phyloP scores from a whole-genome alignment of 1,140 invertebrate genomes.

The Drosophila persimilis region DNA sequence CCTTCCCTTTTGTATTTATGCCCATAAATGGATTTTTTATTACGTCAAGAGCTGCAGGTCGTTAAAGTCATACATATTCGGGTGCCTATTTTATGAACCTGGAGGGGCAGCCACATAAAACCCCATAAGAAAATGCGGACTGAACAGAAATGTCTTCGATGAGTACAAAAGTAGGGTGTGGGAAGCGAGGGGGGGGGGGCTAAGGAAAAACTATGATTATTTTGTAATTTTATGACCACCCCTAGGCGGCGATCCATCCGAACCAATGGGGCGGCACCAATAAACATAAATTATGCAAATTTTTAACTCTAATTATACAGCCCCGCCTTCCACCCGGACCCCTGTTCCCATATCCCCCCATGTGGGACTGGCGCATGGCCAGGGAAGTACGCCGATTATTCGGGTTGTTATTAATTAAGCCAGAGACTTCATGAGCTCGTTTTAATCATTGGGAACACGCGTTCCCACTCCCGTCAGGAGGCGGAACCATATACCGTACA shows the following conservation, averaged over 20 bases:
- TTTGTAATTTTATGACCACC: conserved; percentile 60
- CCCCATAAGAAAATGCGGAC: conserved; percentile 48
- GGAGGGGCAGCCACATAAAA: conserved; percentile 34
- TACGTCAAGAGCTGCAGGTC: conserved; percentile 60
- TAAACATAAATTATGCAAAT: conserved; percentile 80
- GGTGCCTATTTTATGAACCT: conserved; percentile 48
- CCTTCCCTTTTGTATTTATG: conserved; percentile 44
- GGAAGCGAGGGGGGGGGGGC: neutral
- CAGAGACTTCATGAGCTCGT: conserved; percentile 57
- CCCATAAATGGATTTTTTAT: conserved; percentile 60
- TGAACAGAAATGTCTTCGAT: conserved; percentile 34
- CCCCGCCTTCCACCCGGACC: too few species aligned
- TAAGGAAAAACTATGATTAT: conserved; percentile 50
- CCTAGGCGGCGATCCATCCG: conserved; percentile 18
- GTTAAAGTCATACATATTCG: conserved; percentile 63
- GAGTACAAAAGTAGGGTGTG: conserved; percentile 6
- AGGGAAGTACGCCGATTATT: conserved; percentile 27
- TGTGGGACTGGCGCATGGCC: conserved; percentile 1
- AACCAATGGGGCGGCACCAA: conserved; percentile 59
- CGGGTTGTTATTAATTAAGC: conserved; percentile 75
- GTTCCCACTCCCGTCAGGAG: conserved; percentile 21
- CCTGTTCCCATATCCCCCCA: conserved; percentile 7
- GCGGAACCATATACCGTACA: neutral
- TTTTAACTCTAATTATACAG: conserved; percentile 70
- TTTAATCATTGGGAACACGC: conserved; percentile 59